Evolutionary conservation across 1,140 invertebrate species (phyloP).

Genomic region (Ceratoteleas bidentatus): DNA sequence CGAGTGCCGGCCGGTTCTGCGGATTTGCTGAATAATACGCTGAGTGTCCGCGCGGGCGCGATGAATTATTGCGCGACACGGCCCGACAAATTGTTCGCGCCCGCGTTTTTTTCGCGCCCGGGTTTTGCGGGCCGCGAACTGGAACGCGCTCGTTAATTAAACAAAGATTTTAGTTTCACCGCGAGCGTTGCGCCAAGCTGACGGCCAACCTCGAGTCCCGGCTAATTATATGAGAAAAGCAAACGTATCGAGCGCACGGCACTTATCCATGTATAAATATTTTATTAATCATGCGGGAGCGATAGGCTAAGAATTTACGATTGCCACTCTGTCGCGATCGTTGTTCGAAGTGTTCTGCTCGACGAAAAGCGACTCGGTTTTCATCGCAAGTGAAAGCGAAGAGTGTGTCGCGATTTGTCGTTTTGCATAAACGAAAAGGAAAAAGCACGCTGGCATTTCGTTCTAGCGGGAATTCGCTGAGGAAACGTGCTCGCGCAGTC

Average conservation of each 20-base stretch:
- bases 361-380: no score
- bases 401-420: no score
- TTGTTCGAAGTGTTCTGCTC: no score
- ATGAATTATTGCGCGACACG: conserved; percentile 35
- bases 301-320: no score
- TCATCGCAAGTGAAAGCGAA: no score
- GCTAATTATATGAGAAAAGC: conserved; percentile 17
- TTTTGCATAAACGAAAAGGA: no score
- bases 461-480: no score
- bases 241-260: conserved; percentile 3
- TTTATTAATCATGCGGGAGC: no score
- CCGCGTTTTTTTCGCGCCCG: conserved; percentile 36
- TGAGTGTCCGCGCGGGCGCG: conserved; percentile 25
- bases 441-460: no score
- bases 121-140: conserved; percentile 25
- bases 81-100: conserved; percentile 44
- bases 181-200: conserved; percentile 25
- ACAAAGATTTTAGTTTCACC: conserved; percentile 48
- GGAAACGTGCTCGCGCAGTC: no score
- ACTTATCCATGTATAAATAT: not conserved
- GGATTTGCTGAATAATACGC: conserved; percentile 31
- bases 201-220: conserved; percentile 11
- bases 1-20: conserved; percentile 10
- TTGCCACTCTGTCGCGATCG: no score
- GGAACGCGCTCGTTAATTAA: conserved; percentile 50